Conservation (phyloP, 2,113 vertebrate genomes). For the Menura novaehollandiae region DNA sequence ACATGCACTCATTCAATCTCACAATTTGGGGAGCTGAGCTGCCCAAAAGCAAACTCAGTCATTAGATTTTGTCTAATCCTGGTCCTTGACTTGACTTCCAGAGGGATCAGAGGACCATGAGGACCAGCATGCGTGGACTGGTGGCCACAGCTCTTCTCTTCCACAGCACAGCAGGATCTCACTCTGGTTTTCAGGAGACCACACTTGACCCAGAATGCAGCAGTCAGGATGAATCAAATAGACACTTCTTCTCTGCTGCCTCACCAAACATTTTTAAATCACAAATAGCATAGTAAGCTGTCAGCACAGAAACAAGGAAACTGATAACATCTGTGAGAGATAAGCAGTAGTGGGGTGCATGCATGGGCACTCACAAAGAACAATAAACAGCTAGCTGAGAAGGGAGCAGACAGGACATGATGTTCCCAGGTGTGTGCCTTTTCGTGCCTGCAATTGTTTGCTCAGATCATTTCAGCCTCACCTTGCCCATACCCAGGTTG, state of each 20-base stretch:
- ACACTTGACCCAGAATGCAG: not conserved
- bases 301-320: not conserved
- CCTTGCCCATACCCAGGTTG: not conserved
- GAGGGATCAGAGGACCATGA: not conserved
- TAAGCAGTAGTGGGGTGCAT: accelerated
- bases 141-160: not conserved
- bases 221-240: not conserved
- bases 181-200: not conserved
- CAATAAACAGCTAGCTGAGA: not conserved
- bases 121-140: accelerated
- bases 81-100: not conserved
- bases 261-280: not conserved
- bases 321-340: slow-evolving; percentile 1
- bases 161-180: not conserved
- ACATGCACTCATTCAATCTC: not conserved
- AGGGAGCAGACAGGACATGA: not conserved
- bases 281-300: not conserved
- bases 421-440: not conserved
- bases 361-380: not conserved
- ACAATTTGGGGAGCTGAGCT: not conserved
- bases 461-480: not conserved
- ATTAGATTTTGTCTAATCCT: not conserved
- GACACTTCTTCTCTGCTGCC: not conserved
- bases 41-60: not conserved
- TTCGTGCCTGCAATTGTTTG: not conserved